Conservation (phyloP, 2,797 vertebrate genomes). For the Myripristis jacobus region DNA sequence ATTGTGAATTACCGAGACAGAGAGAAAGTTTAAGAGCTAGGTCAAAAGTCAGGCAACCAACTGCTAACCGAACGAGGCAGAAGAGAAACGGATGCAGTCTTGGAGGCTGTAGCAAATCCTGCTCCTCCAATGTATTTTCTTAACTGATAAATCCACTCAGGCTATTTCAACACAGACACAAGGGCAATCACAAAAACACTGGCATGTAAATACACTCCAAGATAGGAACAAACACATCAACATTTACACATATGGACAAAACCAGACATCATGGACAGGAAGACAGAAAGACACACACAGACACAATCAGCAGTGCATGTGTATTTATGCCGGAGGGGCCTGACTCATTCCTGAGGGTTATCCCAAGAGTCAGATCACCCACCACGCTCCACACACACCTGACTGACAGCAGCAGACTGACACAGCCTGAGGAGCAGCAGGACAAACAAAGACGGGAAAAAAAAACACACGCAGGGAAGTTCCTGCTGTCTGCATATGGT, state of each 20-base stretch:
- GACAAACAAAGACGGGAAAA: constrained; percentile 17
- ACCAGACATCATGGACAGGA: constrained; percentile 6
- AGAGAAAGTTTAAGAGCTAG: constrained; percentile 33
- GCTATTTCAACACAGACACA: no score
- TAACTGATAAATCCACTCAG: no score
- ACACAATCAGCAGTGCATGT: background rate
- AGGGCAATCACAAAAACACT: background rate
- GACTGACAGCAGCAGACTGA: constrained; percentile 13
- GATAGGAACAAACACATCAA: background rate
- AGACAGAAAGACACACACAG: constrained; percentile 16
- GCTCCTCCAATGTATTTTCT: no score
- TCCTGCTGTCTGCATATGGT: background rate
- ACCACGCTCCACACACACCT: constrained; percentile 7
- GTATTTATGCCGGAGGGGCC: constrained; percentile 11
- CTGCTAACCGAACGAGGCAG: background rate
- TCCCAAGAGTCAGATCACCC: constrained; percentile 41
- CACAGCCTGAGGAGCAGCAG: background rate
- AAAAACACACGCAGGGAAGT: background rate
- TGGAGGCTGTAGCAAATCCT: no score
- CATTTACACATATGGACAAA: constrained; percentile 13
- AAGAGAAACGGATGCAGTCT: no score
- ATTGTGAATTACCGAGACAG: constrained; percentile 5
- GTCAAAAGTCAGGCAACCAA: constrained; percentile 28
- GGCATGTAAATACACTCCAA: background rate
- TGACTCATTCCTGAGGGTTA: constrained; percentile 16